Evolutionary conservation across 2,797 vertebrate species (phyloP).

Genomic region (Pteropus rufus): DNA sequence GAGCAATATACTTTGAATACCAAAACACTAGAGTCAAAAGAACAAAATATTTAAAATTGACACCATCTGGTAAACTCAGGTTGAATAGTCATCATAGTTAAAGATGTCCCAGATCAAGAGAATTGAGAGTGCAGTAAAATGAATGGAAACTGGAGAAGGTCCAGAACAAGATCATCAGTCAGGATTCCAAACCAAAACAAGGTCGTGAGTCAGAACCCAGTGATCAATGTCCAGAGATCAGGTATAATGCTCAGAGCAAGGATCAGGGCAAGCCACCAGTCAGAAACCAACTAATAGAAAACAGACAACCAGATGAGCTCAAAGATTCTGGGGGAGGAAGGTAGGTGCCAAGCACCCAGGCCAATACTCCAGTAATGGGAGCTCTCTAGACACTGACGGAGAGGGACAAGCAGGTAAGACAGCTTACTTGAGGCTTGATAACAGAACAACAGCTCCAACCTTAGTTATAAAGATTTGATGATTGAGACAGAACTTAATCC

Average conservation of each 20-base stretch:
- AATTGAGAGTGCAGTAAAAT: neutral
- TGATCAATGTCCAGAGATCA: neutral
- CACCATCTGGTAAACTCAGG: neutral
- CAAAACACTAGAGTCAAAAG: neutral
- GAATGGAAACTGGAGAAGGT: neutral
- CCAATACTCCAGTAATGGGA: neutral
- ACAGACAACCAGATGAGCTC: neutral
- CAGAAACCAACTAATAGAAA: neutral
- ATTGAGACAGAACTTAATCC: neutral
- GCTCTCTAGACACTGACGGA: neutral
- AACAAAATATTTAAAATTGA: neutral
- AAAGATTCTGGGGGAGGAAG: neutral
- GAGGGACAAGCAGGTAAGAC: neutral
- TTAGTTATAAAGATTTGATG: neutral
- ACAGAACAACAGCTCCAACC: neutral
- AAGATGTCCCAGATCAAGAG: neutral
- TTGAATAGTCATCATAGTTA: neutral
- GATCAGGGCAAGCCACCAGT: neutral
- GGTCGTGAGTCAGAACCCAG: neutral
- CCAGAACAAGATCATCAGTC: neutral
- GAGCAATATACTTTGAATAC: neutral
- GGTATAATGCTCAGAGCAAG: neutral
- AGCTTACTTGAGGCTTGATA: neutral
- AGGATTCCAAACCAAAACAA: neutral
- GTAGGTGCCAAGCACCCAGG: neutral